A percentile compares a stretch with the other conserved stretches of the same genome.
These are phyloP conservation scores for Stenurella melanura DNA, from an alignment of 2,888 invertebrate genomes.

Conservation along the genomic window DNA sequence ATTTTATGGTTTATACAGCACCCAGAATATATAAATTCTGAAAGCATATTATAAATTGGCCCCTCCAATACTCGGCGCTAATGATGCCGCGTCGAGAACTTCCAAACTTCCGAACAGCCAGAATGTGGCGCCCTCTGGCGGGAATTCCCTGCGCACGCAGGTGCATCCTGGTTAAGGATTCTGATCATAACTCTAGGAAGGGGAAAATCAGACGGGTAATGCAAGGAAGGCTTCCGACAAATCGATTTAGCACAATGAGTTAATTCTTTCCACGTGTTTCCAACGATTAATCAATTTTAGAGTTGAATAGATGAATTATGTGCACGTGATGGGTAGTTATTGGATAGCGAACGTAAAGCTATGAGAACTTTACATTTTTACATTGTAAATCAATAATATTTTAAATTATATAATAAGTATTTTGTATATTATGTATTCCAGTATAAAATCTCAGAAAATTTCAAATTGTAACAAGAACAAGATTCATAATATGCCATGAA, in stretches of 20 bases:
- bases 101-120: slow-evolving; percentile 12
- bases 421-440: no score
- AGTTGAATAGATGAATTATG: slow-evolving; percentile 15
- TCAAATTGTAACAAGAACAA: no score
- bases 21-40: no score
- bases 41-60: no score
- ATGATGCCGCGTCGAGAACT: slow-evolving; percentile 41
- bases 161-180: slow-evolving; percentile 50
- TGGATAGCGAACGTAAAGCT: neutral
- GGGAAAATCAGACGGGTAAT: slow-evolving; percentile 23
- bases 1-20: no score
- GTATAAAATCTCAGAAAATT: no score
- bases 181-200: slow-evolving; percentile 23
- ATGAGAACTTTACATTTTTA: neutral
- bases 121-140: slow-evolving; percentile 48
- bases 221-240: slow-evolving; percentile 37
- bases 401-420: no score
- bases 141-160: slow-evolving; percentile 51
- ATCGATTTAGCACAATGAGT: slow-evolving; percentile 50
- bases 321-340: neutral
- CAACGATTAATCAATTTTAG: slow-evolving; percentile 22
- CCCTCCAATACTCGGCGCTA: slow-evolving; percentile 19
- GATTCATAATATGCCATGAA: no score
- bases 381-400: no score
- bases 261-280: slow-evolving; percentile 44